Percentiles rank a stretch among this genome's conserved stretches.
These are phyloP conservation scores for Hypomecis punctinalis DNA, from an alignment of 2,888 invertebrate species.

Conservation along the genomic window DNA sequence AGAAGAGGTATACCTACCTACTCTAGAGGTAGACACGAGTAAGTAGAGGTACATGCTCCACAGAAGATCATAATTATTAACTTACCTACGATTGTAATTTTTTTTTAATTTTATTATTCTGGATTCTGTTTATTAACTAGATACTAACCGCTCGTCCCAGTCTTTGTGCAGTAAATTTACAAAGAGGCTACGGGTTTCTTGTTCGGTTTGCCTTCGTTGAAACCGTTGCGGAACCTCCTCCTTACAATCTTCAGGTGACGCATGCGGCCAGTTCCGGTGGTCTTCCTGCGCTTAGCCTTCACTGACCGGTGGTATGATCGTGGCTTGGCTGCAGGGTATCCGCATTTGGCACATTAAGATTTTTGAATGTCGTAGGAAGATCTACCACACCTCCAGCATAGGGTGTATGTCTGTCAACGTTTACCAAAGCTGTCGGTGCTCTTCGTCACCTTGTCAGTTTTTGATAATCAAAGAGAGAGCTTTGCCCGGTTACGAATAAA, in stretches of 20 bases:
- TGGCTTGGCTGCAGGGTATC: slow-evolving; percentile 97
- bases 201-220: slow-evolving; percentile 91
- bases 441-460: slow-evolving; percentile 91
- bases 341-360: slow-evolving; percentile 98
- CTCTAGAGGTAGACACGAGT: too few relatives aligned
- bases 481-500: too few relatives aligned
- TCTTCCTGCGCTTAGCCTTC: slow-evolving; percentile 99
- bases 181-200: slow-evolving; percentile 87
- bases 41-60: too few relatives aligned
- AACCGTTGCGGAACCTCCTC: slow-evolving; percentile 94
- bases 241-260: slow-evolving; percentile 97
- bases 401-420: slow-evolving; percentile 99
- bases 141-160: too few relatives aligned
- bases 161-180: slow-evolving; percentile 69
- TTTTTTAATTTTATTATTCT: too few relatives aligned
- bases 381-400: slow-evolving; percentile 99
- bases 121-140: too few relatives aligned
- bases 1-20: too few relatives aligned
- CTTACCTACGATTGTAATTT: too few relatives aligned
- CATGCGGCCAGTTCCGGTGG: slow-evolving; percentile 99
- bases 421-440: slow-evolving; percentile 99
- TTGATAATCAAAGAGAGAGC: slow-evolving; percentile 76
- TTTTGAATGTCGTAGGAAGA: slow-evolving; percentile 99
- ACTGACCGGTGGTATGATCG: slow-evolving; percentile 99
- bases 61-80: too few relatives aligned